These are phyloP conservation scores for Lycophotia porphyrea DNA, from an alignment of 2,888 invertebrate genomes.

Conservation along the genomic window DNA sequence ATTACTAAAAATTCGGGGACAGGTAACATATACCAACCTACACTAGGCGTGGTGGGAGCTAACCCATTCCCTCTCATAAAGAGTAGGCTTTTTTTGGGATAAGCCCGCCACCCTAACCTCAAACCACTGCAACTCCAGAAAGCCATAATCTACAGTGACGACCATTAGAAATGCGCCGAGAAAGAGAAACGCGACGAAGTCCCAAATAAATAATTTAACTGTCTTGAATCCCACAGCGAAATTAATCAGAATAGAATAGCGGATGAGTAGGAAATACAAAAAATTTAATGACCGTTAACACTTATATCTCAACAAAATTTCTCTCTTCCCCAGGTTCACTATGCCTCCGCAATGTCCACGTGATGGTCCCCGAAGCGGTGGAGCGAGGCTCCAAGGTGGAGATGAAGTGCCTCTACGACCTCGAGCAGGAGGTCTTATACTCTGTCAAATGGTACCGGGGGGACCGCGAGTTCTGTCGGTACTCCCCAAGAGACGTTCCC, in stretches of 20 bases:
- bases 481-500: slow-evolving; percentile 91
- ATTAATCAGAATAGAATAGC: too few relatives aligned
- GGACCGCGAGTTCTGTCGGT: slow-evolving; percentile 92
- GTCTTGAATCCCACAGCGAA: too few relatives aligned
- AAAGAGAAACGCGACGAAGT: too few relatives aligned
- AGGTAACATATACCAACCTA: background rate
- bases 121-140: too few relatives aligned
- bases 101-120: too few relatives aligned
- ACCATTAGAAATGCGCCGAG: too few relatives aligned
- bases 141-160: too few relatives aligned
- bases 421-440: slow-evolving; percentile 92
- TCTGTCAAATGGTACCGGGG: slow-evolving; percentile 93
- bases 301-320: background rate
- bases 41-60: background rate
- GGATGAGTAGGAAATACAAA: too few relatives aligned
- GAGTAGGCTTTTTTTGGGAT: too few relatives aligned
- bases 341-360: slow-evolving; percentile 91
- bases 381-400: slow-evolving; percentile 91
- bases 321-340: slow-evolving; percentile 75
- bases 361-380: slow-evolving; percentile 92
- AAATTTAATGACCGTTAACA: background rate
- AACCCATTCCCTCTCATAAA: background rate
- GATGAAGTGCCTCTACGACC: slow-evolving; percentile 91
- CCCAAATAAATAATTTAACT: too few relatives aligned
- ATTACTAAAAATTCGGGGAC: background rate